Conservation (phyloP, 2,797 vertebrate genomes). For the Acipenser transmontanus region DNA sequence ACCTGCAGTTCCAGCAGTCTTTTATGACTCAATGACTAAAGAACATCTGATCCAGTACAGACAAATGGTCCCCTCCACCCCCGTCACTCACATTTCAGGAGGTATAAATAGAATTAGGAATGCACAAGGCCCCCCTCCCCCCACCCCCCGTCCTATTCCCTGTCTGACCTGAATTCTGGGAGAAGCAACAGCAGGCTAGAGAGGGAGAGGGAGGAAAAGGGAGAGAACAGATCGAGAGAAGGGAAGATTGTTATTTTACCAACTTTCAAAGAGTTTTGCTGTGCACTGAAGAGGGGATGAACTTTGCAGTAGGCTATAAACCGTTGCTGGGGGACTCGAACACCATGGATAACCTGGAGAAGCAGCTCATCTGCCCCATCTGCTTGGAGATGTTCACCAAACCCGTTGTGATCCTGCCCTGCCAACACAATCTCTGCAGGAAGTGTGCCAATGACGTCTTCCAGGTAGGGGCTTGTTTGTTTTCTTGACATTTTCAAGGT, state of each 20-base stretch:
- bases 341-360: constrained; percentile 74
- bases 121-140: constrained; percentile 10
- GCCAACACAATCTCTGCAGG: constrained; percentile 74
- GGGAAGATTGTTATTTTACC: not conserved
- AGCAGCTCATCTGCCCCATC: constrained; percentile 62
- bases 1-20: constrained; percentile 3
- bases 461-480: constrained; percentile 49
- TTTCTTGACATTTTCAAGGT: not conserved
- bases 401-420: constrained; percentile 72
- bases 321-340: constrained; percentile 64
- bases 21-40: not conserved
- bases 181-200: not conserved
- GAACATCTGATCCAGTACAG: constrained; percentile 8
- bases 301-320: constrained; percentile 70
- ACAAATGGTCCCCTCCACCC: constrained; percentile 25
- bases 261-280: constrained; percentile 3
- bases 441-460: constrained; percentile 74
- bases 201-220: not conserved
- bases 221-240: not conserved
- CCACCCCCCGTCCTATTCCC: too few relatives aligned
- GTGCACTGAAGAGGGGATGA: constrained; percentile 55
- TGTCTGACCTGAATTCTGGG: too few relatives aligned
- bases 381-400: constrained; percentile 70
- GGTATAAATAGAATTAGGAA: constrained; percentile 52
- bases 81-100: constrained; percentile 37